These are phyloP conservation scores for Polypterus bichir DNA, from an alignment of 2,113 vertebrate genomes.

Conservation along the genomic window DNA sequence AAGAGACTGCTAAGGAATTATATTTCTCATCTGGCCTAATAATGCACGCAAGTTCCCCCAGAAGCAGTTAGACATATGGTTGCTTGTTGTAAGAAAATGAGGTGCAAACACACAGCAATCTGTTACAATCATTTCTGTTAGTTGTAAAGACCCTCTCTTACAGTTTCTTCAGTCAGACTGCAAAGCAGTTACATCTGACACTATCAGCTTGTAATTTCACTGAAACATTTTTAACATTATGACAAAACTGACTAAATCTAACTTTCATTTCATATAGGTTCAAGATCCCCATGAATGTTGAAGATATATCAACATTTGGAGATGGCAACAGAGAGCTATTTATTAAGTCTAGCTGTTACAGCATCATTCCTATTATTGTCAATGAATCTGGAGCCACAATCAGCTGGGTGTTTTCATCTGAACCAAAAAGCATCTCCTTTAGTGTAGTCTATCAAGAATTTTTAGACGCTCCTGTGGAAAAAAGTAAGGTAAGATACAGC, in stretches of 20 bases:
- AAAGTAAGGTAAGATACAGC: conserved; percentile 61
- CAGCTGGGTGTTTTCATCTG: conserved; percentile 83
- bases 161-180: too few species aligned
- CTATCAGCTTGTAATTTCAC: too few species aligned
- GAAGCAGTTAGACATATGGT: too few species aligned
- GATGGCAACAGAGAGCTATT: conserved; percentile 72
- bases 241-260: background rate
- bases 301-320: conserved; percentile 67
- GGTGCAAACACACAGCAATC: too few species aligned
- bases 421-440: conserved; percentile 88
- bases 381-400: conserved; percentile 60
- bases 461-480: conserved; percentile 54
- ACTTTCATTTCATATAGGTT: conserved; percentile 38
- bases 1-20: too few species aligned
- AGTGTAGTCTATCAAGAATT: conserved; percentile 73
- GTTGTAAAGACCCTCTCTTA: too few species aligned
- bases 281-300: conserved; percentile 54
- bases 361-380: conserved; percentile 63
- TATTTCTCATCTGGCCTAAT: too few species aligned
- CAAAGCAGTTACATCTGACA: too few species aligned
- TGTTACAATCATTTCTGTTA: too few species aligned
- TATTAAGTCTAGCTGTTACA: conserved; percentile 81
- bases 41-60: too few species aligned
- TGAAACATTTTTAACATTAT: too few species aligned
- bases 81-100: too few species aligned